Conservation (phyloP, 2,797 vertebrate species). For the Eutrigla gurnardus region DNA sequence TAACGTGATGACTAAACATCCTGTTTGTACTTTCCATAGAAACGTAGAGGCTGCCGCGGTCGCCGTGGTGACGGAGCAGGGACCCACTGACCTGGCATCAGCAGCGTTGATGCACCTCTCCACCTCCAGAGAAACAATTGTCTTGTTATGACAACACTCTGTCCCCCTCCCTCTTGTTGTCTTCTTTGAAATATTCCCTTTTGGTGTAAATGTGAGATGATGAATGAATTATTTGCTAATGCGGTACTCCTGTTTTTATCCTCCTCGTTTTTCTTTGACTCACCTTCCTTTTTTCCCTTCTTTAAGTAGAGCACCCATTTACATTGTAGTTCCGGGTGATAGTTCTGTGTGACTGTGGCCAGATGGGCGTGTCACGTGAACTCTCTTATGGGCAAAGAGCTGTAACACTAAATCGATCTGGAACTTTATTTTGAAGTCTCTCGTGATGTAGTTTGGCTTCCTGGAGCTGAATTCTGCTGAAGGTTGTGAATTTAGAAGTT, state of each 20-base stretch:
- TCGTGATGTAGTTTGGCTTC: constrained; percentile 28
- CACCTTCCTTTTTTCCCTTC: background rate
- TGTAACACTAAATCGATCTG: background rate
- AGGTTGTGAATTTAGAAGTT: background rate
- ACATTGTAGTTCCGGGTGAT: constrained; percentile 7
- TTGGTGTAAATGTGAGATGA: constrained; percentile 41
- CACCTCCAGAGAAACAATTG: constrained; percentile 61
- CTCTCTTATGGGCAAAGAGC: background rate
- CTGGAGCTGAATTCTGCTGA: constrained; percentile 11
- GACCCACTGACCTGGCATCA: constrained; percentile 71
- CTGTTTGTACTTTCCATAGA: constrained; percentile 69
- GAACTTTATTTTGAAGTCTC: constrained; percentile 16
- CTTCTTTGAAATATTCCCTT: constrained; percentile 16
- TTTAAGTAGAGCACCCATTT: constrained; percentile 9
- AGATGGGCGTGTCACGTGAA: constrained; percentile 1
- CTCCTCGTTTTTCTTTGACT: background rate
- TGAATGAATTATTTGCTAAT: constrained; percentile 38
- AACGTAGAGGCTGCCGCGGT: constrained; percentile 77
- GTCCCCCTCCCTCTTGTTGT: background rate
- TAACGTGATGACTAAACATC: background rate
- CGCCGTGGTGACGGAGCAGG: constrained; percentile 64
- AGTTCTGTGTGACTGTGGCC: constrained; percentile 18
- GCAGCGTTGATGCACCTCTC: constrained; percentile 60
- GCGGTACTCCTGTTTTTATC: constrained; percentile 17
- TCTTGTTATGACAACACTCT: constrained; percentile 41